These are phyloP conservation scores for Seira musarum DNA, from an alignment of 2,888 invertebrate species.

Conservation along the genomic window DNA sequence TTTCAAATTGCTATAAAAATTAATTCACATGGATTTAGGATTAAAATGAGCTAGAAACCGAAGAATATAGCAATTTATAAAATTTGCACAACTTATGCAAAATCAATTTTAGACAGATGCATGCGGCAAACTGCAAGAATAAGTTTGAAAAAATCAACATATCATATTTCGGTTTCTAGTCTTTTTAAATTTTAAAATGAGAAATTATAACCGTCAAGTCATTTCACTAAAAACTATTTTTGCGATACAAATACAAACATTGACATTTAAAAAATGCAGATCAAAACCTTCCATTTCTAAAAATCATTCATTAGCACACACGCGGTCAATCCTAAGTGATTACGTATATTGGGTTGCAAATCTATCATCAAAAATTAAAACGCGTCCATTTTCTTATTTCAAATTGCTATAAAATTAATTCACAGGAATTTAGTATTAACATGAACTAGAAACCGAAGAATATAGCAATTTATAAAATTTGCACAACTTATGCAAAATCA, in stretches of 20 bases:
- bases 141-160: conserved; percentile 24
- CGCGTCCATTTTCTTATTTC: conserved; percentile 1
- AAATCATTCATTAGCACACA: no score
- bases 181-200: neutral
- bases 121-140: conserved; percentile 17
- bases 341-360: conserved; percentile 36
- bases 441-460: no score
- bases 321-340: no score
- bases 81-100: conserved; percentile 19
- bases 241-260: conserved; percentile 13
- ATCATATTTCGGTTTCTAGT: conserved; percentile 20
- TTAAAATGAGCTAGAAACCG: no score
- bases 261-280: conserved; percentile 14
- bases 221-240: neutral
- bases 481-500: neutral
- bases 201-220: neutral
- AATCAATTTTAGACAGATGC: neutral
- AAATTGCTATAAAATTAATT: neutral
- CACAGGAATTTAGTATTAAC: conserved; percentile 23
- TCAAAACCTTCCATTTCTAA: no score
- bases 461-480: conserved; percentile 23
- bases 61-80: no score
- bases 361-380: conserved; percentile 19
- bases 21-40: conserved; percentile 22
- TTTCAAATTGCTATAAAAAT: neutral